Evolutionary conservation across 1,140 invertebrate species (phyloP), one percentile per base, ranked within the genome.

Genomic region (Brachionus koreanus): DNA sequence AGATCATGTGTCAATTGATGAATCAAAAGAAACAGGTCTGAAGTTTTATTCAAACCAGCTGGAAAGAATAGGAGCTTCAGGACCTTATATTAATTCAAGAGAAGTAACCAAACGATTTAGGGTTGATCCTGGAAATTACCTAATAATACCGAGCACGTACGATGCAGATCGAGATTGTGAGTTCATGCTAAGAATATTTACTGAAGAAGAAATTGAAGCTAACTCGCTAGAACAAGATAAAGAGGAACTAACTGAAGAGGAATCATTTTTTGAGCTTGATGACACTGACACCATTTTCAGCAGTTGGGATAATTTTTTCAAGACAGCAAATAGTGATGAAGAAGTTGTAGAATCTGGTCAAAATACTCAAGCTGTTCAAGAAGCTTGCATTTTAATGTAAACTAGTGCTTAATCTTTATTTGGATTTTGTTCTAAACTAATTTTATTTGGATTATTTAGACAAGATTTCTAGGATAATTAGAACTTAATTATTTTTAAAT

Each of bases 131-230:
- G 92, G 92, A 29, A 85, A 88, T 16, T 92, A 92, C 86, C 87
- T 92, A 19, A 86, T 93, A 39, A 87, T 92, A 25, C 92, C 92
- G 12, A 91, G 90, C 33, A 91, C 91, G 9, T 92, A 91, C 85
- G 86, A 90, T 13, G 89, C 91, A 13, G 88, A 90, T 39, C 86
- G 91, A 79, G 89, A 90, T 63, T 89, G 88, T 7, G 87, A 90
- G 67, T 92, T 91, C 86, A 84, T 92, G 75, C 84, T 92, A 23
- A 86, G 92, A 84, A 85, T 92, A 9, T 92, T 90, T 84, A 89
- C 91, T 5, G 86, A 88, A 67, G 57, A 57, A 25, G 16, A 0
- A 6, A 42, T 69, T 16, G 49, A 42, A 39, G 35, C 76, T 3
- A 65, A 49, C 5, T 79, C 16, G n/a, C 25, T 79, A 12, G 76